Conservation (phyloP, 2,113 vertebrate species). For the Heterotilapia buettikoferi region DNA sequence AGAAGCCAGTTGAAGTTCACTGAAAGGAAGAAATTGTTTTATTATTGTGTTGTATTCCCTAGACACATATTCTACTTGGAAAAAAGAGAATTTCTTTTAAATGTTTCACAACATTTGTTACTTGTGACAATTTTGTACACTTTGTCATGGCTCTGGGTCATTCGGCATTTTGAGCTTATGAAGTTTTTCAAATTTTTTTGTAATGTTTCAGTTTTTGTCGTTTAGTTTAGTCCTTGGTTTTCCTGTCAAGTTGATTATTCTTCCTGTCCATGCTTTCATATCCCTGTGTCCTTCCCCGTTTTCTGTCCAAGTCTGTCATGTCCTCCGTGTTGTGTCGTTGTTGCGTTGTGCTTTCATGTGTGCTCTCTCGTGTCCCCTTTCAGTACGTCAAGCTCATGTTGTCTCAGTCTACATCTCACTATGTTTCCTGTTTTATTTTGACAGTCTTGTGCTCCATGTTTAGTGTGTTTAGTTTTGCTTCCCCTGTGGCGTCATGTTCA, state of each 20-base stretch:
- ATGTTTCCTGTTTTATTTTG: neutral
- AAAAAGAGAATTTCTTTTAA: neutral
- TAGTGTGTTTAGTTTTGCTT: neutral
- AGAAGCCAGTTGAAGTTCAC: neutral
- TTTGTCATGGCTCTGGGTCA: neutral
- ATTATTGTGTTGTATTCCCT: neutral
- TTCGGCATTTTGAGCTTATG: neutral
- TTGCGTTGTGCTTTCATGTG: neutral
- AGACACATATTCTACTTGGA: neutral
- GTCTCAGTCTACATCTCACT: neutral
- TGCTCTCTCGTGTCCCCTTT: neutral
- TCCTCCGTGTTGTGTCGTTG: neutral
- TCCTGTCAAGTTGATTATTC: neutral
- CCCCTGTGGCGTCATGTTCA: neutral
- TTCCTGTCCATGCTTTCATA: neutral
- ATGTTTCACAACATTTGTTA: neutral
- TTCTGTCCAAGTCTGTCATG: neutral
- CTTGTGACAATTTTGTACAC: neutral
- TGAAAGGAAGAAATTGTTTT: neutral
- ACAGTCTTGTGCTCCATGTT: neutral
- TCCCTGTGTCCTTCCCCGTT: neutral
- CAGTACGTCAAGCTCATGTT: neutral
- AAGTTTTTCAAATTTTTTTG: neutral
- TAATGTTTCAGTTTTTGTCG: neutral
- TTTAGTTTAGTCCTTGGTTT: neutral